These are phyloP conservation scores for Picathartes gymnocephalus DNA, from an alignment of 2,113 vertebrate genomes.

Conservation along the genomic window DNA sequence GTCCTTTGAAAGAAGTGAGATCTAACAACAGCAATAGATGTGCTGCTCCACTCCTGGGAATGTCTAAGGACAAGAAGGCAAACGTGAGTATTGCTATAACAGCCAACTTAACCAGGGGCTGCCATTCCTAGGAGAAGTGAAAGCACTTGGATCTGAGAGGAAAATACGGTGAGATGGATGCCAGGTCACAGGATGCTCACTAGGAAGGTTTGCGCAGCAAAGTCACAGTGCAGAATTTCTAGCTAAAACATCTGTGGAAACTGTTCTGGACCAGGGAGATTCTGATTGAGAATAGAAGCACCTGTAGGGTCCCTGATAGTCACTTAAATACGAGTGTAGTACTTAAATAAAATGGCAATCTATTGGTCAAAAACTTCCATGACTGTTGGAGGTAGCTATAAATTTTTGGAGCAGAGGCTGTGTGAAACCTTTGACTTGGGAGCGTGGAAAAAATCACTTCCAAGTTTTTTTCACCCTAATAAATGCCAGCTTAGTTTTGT, in stretches of 20 bases:
- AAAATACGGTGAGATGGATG: not conserved
- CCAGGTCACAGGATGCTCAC: not conserved
- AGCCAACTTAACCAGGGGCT: not conserved
- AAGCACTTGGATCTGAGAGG: not conserved
- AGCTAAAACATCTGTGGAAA: not conserved
- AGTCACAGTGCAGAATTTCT: not conserved
- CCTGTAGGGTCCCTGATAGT: not conserved
- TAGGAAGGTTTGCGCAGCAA: not conserved
- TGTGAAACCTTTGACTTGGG: not conserved
- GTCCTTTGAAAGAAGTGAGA: not conserved
- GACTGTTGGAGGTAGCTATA: not conserved
- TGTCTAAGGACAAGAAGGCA: not conserved
- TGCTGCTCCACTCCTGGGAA: not conserved
- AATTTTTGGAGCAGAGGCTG: not conserved
- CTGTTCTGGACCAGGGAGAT: not conserved
- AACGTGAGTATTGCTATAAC: not conserved
- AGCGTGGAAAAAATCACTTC: not conserved
- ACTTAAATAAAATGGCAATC: not conserved
- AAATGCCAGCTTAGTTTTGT: not conserved
- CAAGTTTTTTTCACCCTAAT: not conserved
- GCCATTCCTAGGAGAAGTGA: not conserved
- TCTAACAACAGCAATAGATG: not conserved
- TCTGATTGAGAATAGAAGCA: not conserved
- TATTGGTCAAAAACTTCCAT: not conserved
- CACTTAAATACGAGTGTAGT: rapidly evolving